Conservation (phyloP, 2,888 invertebrate genomes). For the Aphodius sticticus region DNA sequence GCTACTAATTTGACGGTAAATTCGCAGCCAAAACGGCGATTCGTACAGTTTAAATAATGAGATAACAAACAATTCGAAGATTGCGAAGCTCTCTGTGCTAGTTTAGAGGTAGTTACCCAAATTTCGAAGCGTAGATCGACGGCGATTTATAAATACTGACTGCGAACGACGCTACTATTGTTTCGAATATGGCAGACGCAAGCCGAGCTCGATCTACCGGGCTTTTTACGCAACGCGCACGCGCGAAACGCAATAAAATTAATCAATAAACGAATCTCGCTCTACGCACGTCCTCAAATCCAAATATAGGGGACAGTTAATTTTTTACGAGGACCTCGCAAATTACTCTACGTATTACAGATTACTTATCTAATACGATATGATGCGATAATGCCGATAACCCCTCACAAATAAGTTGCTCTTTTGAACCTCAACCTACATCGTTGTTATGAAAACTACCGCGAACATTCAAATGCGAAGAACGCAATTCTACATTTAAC, state of each 20-base stretch:
- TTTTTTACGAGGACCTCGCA: not conserved
- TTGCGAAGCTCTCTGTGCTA: constrained; percentile 58
- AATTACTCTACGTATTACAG: not conserved
- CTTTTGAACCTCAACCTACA: not conserved
- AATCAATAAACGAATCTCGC: not conserved
- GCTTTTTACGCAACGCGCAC: not conserved
- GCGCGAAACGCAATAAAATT: not conserved
- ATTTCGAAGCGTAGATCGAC: constrained; percentile 54
- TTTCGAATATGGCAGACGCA: not conserved
- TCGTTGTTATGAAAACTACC: not conserved
- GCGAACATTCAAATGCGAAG: not conserved
- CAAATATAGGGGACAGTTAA: not conserved
- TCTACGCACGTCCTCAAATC: not conserved
- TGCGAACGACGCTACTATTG: not conserved
- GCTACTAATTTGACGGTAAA: constrained; percentile 49
- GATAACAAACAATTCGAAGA: constrained; percentile 55
- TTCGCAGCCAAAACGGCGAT: constrained; percentile 60
- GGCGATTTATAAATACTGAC: constrained; percentile 29
- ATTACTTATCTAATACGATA: not conserved
- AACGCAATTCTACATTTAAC: not conserved
- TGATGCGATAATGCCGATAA: not conserved
- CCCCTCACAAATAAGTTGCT: not conserved
- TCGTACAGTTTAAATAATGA: constrained; percentile 50
- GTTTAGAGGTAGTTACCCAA: constrained; percentile 60
- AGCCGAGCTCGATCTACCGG: not conserved